Conservation (phyloP, 2,797 vertebrate genomes). For the Eurystomus glaucurus region DNA sequence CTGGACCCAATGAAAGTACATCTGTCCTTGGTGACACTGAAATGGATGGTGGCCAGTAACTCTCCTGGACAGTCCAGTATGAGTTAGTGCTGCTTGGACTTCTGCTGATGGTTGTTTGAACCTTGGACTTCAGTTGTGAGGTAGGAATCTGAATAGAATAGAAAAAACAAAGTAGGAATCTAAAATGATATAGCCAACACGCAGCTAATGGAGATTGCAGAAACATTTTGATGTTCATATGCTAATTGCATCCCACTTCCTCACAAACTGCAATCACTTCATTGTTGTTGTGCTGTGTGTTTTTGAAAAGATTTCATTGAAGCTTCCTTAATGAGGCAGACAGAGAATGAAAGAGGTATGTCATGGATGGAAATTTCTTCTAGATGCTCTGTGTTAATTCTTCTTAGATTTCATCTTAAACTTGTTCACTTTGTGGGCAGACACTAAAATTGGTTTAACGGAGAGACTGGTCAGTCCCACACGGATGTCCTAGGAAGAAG, state of each 20-base stretch:
- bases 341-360: neutral
- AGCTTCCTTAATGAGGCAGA: conserved; percentile 44
- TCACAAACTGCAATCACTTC: conserved; percentile 77
- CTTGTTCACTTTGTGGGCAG: neutral
- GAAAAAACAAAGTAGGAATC: neutral
- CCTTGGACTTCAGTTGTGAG: neutral
- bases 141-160: neutral
- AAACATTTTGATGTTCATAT: conserved; percentile 50
- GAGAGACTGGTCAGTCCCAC: neutral
- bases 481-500: neutral
- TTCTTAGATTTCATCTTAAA: neutral
- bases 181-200: neutral
- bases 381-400: neutral
- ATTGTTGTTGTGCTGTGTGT: conserved; percentile 36
- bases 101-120: neutral
- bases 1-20: neutral
- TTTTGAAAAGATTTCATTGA: conserved; percentile 58
- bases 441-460: neutral
- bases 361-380: conserved; percentile 6
- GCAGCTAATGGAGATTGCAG: conserved; percentile 38
- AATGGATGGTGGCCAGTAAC: neutral
- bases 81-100: neutral
- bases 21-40: neutral
- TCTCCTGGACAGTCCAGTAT: fast-evolving
- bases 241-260: conserved; percentile 74